A percentile compares a stretch with the other conserved stretches of the same genome.
Evolutionary conservation across 2,888 invertebrate genomes (phyloP).

Genomic region (Crocallis elinguaria): DNA sequence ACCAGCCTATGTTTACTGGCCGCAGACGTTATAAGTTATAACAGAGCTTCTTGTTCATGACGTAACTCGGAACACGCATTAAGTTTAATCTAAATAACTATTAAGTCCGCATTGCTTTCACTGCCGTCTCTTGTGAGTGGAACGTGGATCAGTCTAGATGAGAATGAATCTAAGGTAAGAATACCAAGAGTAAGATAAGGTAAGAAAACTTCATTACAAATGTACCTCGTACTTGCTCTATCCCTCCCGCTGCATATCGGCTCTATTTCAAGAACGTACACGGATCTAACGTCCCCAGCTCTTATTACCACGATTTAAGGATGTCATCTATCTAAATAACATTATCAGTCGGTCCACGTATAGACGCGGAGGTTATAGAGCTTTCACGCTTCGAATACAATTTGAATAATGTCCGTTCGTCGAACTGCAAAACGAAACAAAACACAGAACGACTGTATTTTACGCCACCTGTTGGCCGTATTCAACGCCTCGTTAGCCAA

Average conservation of each 20-base stretch:
- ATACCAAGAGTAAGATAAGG: neutral
- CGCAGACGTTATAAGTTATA: slow-evolving; percentile 3
- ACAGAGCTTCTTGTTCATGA: slow-evolving; percentile 48
- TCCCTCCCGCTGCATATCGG: slow-evolving; percentile 5
- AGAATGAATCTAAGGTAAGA: neutral
- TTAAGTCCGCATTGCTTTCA: slow-evolving; percentile 44
- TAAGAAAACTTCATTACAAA: too few relatives aligned
- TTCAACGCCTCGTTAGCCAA: slow-evolving; percentile 74
- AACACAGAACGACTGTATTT: slow-evolving; percentile 49
- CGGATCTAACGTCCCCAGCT: slow-evolving; percentile 46
- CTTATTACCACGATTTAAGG: slow-evolving; percentile 33
- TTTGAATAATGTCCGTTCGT: slow-evolving; percentile 79
- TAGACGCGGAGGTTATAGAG: slow-evolving; percentile 68
- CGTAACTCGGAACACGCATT: slow-evolving; percentile 49
- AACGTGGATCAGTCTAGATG: neutral
- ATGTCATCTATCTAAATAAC: slow-evolving; percentile 40
- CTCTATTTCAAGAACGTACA: slow-evolving; percentile 28
- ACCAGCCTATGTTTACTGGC: slow-evolving; percentile 36
- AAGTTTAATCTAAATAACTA: slow-evolving; percentile 19
- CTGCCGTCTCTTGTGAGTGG: neutral
- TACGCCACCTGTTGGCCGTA: slow-evolving; percentile 68
- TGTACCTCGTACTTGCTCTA: too few relatives aligned
- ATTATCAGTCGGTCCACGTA: slow-evolving; percentile 73
- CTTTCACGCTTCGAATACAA: slow-evolving; percentile 80
- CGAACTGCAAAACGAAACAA: slow-evolving; percentile 72